Evolutionary conservation across 2,113 vertebrate species (phyloP), one percentile per base, ranked within the genome.

Genomic region (Columbina picui): DNA sequence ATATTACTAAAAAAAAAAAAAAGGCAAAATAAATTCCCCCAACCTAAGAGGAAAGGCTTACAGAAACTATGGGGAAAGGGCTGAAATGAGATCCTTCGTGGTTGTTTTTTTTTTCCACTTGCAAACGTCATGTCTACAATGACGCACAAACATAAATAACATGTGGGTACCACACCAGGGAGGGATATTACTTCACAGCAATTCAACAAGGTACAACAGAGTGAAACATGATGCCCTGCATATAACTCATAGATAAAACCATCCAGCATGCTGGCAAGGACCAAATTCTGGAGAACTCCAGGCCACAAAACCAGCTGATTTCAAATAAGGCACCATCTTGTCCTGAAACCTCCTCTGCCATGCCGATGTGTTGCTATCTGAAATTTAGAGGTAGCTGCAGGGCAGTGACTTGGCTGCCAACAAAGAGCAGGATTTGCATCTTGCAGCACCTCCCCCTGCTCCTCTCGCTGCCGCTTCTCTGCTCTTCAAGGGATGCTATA

Each of bases 361-460:
- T 26, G 27, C 50, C 47, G 19, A 2, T 25, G 10, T 36, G 65
- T 3, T 61, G 71, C 70, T 52, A 69, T 52, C 25, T 38, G 65
- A 83, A 69, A 63, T 38, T 84, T 73, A 41, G 22, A 63, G 50
- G 71, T 23, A 60, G 29, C 39, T 49, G 36, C 30, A 23, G 38
- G 56, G 69, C 3, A 2, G 6, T 10, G 34, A 47, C 34, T 81
- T 70, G 3, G 6, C 73, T 79, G 60, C 45, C 16, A 19, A 16
- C 12, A 3, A 59, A 30, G 13, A 86, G 60, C 26, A 26, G 34
- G 68, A 22, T 50, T 50, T 38, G 19, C 59, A 76, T 39, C 55
- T 36, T 34, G 27, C 18, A 2, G 0, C 20, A 49, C 63, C 47
- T 74, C 36, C 0, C 0, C 55, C n/a, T 1, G 10, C 17, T 84